Base-by-base conservation (phyloP, 2,888 invertebrate species). In the Drosophila subsilvestris region DNA sequence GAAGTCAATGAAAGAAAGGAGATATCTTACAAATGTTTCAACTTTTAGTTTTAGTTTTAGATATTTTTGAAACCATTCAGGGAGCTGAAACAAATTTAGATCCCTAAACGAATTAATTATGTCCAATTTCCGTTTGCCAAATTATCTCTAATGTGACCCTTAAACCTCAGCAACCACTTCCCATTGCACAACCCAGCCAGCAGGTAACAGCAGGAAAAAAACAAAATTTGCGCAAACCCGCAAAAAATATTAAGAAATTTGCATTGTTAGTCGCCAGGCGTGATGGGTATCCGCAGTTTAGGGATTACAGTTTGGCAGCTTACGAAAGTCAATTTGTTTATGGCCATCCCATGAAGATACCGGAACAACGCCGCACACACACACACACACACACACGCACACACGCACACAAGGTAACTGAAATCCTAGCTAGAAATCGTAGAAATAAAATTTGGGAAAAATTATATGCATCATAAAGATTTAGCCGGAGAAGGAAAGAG, bases 241-340 rank as follows among this genome's bases (percentile, higher is more conserved):
- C 61, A 65, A 61, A 54, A 61, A 60, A 60, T 44, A 45, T 51
- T 71, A 72, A 67, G 43, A 49, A 54, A 37, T 44, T 25, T 1
- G 62, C 27, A 43, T 43, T 48, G 18, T 37, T 25, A 43, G 32
- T 65, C 49, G 44, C 20, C 14, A 81, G 87, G 88, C 86, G 88
- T 85, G 88, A 86, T 70, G 57, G 18, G 47, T 44, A 37, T 37
- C 37, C 37, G 14, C 3, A 60, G 51, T 51, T 51, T 56, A 63
- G 48, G 54, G 71, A 71, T 76, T 47, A 63, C 20, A 20, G 47
- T 68, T 63, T 54, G 63, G 59, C 75, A 70, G 75, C 70, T 88
- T 86, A 86, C 56, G 17, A 79, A 86, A 86, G 85, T 86, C 85
- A 86, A 88, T 86, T 88, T 86, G 75, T 86, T 86, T 86, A 86